These are phyloP conservation scores for Spheniscus mendiculus DNA, from an alignment of 2,113 vertebrate genomes.

Conservation along the genomic window DNA sequence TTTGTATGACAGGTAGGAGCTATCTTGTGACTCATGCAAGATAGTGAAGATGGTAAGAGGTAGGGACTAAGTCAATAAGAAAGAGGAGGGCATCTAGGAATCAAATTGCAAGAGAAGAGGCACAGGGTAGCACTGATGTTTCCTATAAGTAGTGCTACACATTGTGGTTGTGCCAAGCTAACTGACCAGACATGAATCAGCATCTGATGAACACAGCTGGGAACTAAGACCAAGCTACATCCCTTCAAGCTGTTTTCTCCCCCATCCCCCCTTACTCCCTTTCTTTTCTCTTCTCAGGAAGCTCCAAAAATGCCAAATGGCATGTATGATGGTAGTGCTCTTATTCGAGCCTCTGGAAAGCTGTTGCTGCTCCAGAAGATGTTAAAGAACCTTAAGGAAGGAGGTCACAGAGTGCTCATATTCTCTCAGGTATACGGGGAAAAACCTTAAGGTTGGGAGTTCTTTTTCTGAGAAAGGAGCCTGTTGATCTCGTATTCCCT, in stretches of 20 bases:
- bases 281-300: constrained; percentile 77
- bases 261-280: neutral
- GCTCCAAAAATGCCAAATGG: constrained; percentile 98
- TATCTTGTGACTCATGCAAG: neutral
- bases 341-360: constrained; percentile 94
- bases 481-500: neutral
- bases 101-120: neutral
- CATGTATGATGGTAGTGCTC: constrained; percentile 93
- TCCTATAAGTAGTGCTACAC: neutral
- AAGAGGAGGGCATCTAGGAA: neutral
- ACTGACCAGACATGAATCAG: neutral
- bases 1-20: neutral
- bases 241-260: neutral
- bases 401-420: constrained; percentile 94
- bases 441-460: neutral
- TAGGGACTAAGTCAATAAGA: neutral
- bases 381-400: constrained; percentile 93
- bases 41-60: neutral
- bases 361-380: constrained; percentile 92
- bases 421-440: constrained; percentile 89
- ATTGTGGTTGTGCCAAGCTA: neutral
- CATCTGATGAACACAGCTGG: neutral
- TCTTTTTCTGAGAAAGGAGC: neutral
- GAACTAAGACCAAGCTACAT: neutral
- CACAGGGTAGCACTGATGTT: neutral